These are phyloP conservation scores for Cataglyphis altisquamis DNA, from an alignment of 2,888 invertebrate genomes.

Conservation along the genomic window DNA sequence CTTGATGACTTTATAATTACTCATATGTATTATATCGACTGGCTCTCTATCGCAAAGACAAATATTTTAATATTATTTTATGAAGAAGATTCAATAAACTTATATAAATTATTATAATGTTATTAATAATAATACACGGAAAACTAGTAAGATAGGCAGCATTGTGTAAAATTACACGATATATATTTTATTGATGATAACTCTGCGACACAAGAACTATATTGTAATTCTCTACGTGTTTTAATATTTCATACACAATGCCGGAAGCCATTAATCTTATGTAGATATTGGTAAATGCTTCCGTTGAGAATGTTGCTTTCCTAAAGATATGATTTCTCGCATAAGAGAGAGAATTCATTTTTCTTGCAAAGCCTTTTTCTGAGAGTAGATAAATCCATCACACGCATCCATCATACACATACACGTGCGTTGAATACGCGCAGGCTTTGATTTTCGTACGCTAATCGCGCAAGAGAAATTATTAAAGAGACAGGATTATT, in stretches of 20 bases:
- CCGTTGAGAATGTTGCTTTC: conserved; percentile 49
- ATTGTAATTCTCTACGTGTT: conserved; percentile 9
- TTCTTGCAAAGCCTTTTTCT: conserved; percentile 33
- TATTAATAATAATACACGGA: neutral
- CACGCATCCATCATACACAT: neutral
- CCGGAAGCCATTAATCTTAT: conserved; percentile 41
- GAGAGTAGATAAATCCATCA: conserved; percentile 47
- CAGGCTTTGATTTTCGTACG: conserved; percentile 17
- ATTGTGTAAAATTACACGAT: neutral
- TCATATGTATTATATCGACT: conserved; percentile 34
- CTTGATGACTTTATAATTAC: conserved; percentile 44
- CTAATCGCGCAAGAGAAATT: neutral
- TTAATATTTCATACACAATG: conserved; percentile 45
- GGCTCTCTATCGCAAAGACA: neutral
- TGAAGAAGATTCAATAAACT: neutral
- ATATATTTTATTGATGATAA: neutral
- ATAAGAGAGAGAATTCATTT: conserved; percentile 47
- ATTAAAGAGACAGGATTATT: neutral
- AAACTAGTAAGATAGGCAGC: neutral
- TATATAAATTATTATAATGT: neutral
- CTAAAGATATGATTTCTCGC: conserved; percentile 27
- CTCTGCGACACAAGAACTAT: conserved; percentile 17
- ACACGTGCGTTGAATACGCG: neutral
- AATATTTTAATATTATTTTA: neutral
- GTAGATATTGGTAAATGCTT: conserved; percentile 50